Conservation (phyloP, 1,140 invertebrate species). For the Maniola jurtina region DNA sequence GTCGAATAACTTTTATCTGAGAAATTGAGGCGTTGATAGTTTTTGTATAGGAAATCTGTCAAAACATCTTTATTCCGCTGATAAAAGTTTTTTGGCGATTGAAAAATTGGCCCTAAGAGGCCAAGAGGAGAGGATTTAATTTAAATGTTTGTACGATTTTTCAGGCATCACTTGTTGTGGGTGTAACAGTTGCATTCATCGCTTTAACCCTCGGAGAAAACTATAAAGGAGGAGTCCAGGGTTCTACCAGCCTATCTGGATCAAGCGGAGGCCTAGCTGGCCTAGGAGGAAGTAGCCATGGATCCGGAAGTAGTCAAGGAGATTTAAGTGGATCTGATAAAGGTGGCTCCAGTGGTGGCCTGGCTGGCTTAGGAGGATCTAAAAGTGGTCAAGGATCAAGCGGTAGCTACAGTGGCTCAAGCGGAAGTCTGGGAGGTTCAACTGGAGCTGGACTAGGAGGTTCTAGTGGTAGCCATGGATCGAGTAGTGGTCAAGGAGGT, state of each 20-base stretch:
- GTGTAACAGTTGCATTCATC: conserved; percentile 12
- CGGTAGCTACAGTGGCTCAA: too few relatives aligned
- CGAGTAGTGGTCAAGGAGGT: not conserved
- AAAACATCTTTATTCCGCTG: too few relatives aligned
- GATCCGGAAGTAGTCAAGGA: not conserved
- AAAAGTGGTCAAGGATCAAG: not conserved
- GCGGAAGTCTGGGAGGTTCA: too few relatives aligned
- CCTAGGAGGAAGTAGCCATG: not conserved
- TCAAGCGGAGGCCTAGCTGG: not conserved
- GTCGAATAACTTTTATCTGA: too few relatives aligned
- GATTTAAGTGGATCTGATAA: not conserved
- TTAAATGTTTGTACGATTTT: not conserved
- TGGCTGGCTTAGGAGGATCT: conserved; percentile 8
- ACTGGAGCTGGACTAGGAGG: too few relatives aligned
- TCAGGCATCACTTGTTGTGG: conserved; percentile 14
- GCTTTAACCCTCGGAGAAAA: conserved; percentile 14
- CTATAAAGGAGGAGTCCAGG: not conserved
- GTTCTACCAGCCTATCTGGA: not conserved
- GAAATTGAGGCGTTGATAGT: too few relatives aligned
- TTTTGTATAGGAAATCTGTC: too few relatives aligned
- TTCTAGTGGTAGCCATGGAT: not conserved
- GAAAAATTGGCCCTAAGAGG: too few relatives aligned
- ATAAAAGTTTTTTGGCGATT: too few relatives aligned
- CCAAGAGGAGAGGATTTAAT: too few relatives aligned
- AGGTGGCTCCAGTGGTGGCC: conserved; percentile 6